A percentile compares a stretch with the other conserved stretches of the same genome.
Conservation (phyloP, 1,140 invertebrate species). For the Drosophila sp. region DNA sequence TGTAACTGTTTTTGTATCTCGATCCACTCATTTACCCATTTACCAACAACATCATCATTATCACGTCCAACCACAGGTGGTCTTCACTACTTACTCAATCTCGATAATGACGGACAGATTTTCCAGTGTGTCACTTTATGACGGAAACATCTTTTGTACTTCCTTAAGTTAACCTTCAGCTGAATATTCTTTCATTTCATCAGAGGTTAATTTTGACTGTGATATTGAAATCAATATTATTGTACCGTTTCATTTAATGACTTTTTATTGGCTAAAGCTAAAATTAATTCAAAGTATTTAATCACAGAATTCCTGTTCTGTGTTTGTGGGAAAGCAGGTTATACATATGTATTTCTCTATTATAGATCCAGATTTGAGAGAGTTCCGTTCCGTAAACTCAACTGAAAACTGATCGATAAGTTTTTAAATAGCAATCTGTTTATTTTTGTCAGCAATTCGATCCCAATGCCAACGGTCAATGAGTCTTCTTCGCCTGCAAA, state of each 20-base stretch:
- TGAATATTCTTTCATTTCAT: background rate
- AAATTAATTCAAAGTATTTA: slow-evolving; percentile 6
- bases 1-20: slow-evolving; percentile 41
- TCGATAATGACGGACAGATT: slow-evolving; percentile 22
- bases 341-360: slow-evolving; percentile 2
- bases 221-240: background rate
- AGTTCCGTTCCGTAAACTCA: slow-evolving; percentile 41
- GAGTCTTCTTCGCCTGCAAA: slow-evolving; percentile 22
- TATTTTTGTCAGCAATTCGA: slow-evolving; percentile 21
- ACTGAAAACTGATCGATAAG: slow-evolving; percentile 35
- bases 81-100: slow-evolving; percentile 1
- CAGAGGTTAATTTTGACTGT: slow-evolving; percentile 1
- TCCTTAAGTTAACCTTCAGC: background rate
- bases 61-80: slow-evolving; percentile 17
- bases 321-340: slow-evolving; percentile 45
- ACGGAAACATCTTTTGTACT: slow-evolving; percentile 27
- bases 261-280: slow-evolving; percentile 25
- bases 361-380: slow-evolving; percentile 25
- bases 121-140: slow-evolving; percentile 26
- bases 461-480: slow-evolving; percentile 73
- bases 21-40: background rate
- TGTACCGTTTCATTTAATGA: slow-evolving; percentile 35
- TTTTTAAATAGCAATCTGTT: slow-evolving; percentile 15
- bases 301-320: slow-evolving; percentile 43
- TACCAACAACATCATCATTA: background rate